Evolutionary conservation across 2,888 invertebrate genomes (phyloP).

Genomic region (Orthosia gothica): DNA sequence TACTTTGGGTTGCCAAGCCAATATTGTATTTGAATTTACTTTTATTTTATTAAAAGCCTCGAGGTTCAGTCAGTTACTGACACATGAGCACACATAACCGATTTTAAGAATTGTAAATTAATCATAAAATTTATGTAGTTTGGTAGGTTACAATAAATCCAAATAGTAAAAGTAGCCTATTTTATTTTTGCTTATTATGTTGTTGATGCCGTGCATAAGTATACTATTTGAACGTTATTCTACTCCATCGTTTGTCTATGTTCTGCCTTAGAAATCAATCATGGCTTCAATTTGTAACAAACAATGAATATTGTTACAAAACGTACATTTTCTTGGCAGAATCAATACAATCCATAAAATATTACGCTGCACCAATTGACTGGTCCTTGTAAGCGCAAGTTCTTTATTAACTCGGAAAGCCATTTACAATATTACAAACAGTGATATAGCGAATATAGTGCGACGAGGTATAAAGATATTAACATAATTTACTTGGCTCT

Average conservation of each 20-base stretch:
- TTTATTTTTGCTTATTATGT: not conserved
- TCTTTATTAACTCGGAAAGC: constrained; percentile 35
- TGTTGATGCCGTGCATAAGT: not conserved
- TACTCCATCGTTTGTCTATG: not conserved
- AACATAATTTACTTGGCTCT: constrained; percentile 47
- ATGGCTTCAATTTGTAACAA: not conserved
- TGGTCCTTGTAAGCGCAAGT: constrained; percentile 24
- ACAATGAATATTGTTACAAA: constrained; percentile 10
- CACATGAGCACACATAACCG: too few species aligned
- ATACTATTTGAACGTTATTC: not conserved
- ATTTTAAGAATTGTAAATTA: too few species aligned
- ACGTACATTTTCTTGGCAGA: constrained; percentile 23
- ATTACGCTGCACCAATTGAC: constrained; percentile 39
- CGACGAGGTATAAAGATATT: constrained; percentile 45
- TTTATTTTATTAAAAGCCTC: too few species aligned
- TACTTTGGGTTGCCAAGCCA: too few species aligned
- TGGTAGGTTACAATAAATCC: too few species aligned
- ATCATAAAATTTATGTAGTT: too few species aligned
- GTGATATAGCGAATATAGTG: constrained; percentile 34
- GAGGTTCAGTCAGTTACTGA: too few species aligned
- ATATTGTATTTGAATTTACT: too few species aligned
- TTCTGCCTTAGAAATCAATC: constrained; percentile 3
- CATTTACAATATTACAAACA: constrained; percentile 27
- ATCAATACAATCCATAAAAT: constrained; percentile 41
- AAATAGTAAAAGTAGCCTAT: too few species aligned